phyloP scores from a whole-genome alignment of 1,140 invertebrate genomes.

The Diploscapter pachys region DNA sequence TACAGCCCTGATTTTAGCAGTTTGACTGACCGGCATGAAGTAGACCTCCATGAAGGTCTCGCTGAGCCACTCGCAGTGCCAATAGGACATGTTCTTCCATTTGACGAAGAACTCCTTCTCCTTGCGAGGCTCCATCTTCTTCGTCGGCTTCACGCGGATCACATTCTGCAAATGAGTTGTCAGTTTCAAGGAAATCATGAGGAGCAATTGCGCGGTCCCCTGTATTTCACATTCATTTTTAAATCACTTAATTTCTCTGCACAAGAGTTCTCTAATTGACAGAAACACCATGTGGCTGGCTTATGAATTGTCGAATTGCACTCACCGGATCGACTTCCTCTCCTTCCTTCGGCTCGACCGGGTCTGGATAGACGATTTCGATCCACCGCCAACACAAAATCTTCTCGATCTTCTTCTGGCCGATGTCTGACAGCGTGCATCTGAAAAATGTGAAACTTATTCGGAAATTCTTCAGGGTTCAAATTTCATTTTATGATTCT shows the following conservation, averaged over 20 bases:
- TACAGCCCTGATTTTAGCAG: too few species aligned
- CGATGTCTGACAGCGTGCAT: constrained; percentile 78
- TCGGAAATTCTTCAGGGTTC: too few species aligned
- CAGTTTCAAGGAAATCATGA: neutral
- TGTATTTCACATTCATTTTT: too few species aligned
- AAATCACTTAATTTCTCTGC: too few species aligned
- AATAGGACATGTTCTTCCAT: constrained; percentile 92
- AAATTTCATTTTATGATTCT: too few species aligned
- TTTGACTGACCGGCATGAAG: constrained; percentile 68
- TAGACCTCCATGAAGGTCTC: constrained; percentile 93
- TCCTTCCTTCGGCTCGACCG: constrained; percentile 44
- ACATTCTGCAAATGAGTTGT: constrained; percentile 46
- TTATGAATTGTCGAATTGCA: neutral
- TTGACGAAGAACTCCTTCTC: constrained; percentile 95
- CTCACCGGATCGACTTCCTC: constrained; percentile 21
- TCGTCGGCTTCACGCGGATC: constrained; percentile 44
- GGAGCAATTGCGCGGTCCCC: too few species aligned
- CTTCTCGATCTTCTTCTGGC: constrained; percentile 71
- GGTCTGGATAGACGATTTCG: constrained; percentile 55
- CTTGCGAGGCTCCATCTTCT: constrained; percentile 59
- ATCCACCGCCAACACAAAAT: constrained; percentile 87
- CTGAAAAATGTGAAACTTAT: constrained; percentile 64
- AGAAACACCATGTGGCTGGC: too few species aligned
- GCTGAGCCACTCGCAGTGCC: constrained; percentile 95
- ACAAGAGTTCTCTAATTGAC: too few species aligned